Conservation (phyloP, 2,888 invertebrate genomes). For the Agonopterix subpropinquella region DNA sequence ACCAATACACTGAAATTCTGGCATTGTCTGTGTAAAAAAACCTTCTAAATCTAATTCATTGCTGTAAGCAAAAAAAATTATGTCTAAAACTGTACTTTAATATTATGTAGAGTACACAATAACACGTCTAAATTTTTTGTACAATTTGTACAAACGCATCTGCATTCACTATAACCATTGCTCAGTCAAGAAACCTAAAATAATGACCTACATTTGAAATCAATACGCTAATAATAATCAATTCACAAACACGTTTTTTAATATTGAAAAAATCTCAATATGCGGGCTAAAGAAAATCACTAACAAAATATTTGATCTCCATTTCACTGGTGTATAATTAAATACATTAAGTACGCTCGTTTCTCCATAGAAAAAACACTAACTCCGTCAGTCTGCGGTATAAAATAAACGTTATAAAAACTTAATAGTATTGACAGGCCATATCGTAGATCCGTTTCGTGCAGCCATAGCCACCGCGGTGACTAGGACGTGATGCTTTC, state of each 20-base stretch:
- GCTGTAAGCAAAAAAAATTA: constrained; percentile 57
- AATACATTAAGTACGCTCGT: constrained; percentile 33
- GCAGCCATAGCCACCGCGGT: neutral
- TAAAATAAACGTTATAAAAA: constrained; percentile 12
- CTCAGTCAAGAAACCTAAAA: constrained; percentile 54
- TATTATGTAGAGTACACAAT: constrained; percentile 59
- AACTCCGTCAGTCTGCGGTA: constrained; percentile 11
- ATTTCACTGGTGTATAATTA: constrained; percentile 28
- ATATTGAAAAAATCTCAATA: constrained; percentile 39
- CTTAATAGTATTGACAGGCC: constrained; percentile 21
- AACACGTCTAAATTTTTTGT: constrained; percentile 61
- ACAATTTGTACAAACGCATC: constrained; percentile 65
- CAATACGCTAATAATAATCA: constrained; percentile 30
- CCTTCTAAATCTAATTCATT: constrained; percentile 54
- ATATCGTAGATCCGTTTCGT: constrained; percentile 15
- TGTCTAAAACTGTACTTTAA: constrained; percentile 63
- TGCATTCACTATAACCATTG: constrained; percentile 46
- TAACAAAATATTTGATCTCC: constrained; percentile 40
- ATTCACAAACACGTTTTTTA: constrained; percentile 21
- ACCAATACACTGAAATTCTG: constrained; percentile 69
- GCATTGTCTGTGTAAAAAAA: constrained; percentile 57
- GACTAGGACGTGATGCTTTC: neutral
- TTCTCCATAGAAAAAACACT: constrained; percentile 7
- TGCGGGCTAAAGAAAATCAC: constrained; percentile 43
- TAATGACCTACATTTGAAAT: constrained; percentile 32